Percentiles rank a stretch among this genome's conserved stretches.
phyloP scores from a whole-genome alignment of 2,888 invertebrate species.

The Sphaerophoria taeniata region DNA sequence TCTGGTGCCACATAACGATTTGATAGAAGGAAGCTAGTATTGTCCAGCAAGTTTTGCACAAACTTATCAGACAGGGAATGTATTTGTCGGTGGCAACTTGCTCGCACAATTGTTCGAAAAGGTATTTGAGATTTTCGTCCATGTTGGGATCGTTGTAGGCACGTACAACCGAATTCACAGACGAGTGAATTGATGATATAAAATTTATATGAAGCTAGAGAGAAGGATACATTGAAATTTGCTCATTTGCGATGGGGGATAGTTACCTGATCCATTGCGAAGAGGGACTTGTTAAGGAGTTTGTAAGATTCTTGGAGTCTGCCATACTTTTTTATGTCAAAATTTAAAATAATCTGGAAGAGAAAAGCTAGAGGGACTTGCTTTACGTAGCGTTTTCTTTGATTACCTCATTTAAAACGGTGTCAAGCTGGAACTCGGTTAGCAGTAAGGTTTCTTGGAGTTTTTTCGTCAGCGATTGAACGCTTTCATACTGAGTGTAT shows the following conservation, averaged over 20 bases:
- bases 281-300: constrained; percentile 94
- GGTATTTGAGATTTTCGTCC: constrained; percentile 85
- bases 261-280: constrained; percentile 91
- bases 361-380: neutral
- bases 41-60: constrained; percentile 94
- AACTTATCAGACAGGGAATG: constrained; percentile 89
- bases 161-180: constrained; percentile 85
- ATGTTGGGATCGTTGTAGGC: constrained; percentile 83
- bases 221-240: too few relatives aligned
- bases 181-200: constrained; percentile 94
- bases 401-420: constrained; percentile 89
- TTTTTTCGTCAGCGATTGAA: constrained; percentile 92
- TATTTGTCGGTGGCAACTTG: constrained; percentile 81
- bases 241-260: neutral
- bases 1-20: constrained; percentile 82
- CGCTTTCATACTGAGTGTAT: constrained; percentile 95
- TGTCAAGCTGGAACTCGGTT: constrained; percentile 95
- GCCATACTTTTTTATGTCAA: constrained; percentile 90
- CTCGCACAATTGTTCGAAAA: constrained; percentile 92
- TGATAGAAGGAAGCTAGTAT: constrained; percentile 90
- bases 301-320: constrained; percentile 94
- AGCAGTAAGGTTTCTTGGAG: constrained; percentile 95
- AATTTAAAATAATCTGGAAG: constrained; percentile 84
- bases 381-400: neutral
- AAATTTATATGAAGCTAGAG: constrained; percentile 94